These are phyloP conservation scores for Hippolais icterina DNA, from an alignment of 2,113 vertebrate species.

Conservation along the genomic window DNA sequence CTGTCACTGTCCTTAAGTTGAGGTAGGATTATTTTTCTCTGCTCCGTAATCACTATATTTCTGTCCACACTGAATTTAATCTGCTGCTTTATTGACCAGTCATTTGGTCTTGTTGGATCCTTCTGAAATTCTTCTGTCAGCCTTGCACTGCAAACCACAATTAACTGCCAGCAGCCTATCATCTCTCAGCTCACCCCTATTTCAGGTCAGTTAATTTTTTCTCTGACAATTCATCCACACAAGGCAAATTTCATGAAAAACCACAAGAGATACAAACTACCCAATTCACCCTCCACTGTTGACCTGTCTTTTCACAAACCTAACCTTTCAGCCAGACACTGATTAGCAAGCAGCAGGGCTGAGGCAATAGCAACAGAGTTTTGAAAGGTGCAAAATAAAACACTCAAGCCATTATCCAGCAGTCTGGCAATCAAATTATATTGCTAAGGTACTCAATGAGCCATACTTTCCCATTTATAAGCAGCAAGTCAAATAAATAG, in stretches of 20 bases:
- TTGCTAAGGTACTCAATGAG: background rate
- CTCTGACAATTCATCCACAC: background rate
- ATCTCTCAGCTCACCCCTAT: background rate
- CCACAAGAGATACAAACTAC: background rate
- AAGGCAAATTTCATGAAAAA: background rate
- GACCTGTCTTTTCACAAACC: background rate
- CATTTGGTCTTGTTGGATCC: background rate
- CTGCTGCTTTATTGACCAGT: background rate
- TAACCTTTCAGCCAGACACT: background rate
- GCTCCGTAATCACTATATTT: background rate
- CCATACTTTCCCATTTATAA: background rate
- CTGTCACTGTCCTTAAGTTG: background rate
- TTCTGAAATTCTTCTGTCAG: background rate
- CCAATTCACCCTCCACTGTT: background rate
- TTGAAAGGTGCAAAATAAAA: slow-evolving; percentile 15
- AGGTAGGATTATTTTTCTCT: background rate
- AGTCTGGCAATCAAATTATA: background rate
- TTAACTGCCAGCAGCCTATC: background rate
- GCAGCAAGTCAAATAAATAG: background rate
- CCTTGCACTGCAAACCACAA: background rate
- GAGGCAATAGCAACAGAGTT: background rate
- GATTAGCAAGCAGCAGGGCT: background rate
- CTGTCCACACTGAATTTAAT: background rate
- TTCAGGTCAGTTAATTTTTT: background rate
- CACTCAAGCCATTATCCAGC: background rate